Percentiles rank a stretch among this genome's conserved stretches.
Evolutionary conservation across 2,888 invertebrate genomes (phyloP).

Genomic region (Erannis defoliaria): DNA sequence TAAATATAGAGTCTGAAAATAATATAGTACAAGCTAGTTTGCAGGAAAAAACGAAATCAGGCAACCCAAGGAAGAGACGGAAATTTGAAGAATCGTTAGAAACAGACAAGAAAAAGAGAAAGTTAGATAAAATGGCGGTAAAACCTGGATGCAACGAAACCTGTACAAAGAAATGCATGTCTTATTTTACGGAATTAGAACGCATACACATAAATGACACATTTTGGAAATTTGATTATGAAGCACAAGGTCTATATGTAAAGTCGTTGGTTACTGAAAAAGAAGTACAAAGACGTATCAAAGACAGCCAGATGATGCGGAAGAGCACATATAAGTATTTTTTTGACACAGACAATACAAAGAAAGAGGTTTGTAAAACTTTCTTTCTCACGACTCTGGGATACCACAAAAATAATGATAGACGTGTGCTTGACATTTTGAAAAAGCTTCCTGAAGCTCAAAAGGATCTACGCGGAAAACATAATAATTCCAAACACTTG

Average conservation of each 20-base stretch:
- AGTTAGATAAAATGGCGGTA: constrained; percentile 20
- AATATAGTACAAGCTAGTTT: constrained; percentile 2
- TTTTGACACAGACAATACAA: constrained; percentile 18
- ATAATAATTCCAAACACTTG: constrained; percentile 1
- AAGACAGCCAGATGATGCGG: constrained; percentile 17
- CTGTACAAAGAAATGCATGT: constrained; percentile 24
- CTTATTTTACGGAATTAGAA: constrained; percentile 29
- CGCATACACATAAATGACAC: constrained; percentile 23
- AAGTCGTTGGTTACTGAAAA: constrained; percentile 22
- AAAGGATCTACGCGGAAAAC: neutral
- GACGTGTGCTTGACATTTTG: constrained; percentile 21
- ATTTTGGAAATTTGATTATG: constrained; percentile 13
- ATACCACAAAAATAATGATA: constrained; percentile 28
- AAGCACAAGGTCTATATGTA: constrained; percentile 24
- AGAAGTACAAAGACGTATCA: constrained; percentile 19
- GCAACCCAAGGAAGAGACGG: constrained; percentile 13
- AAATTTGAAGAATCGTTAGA: constrained; percentile 12
- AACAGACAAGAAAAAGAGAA: constrained; percentile 18
- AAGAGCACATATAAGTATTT: constrained; percentile 21
- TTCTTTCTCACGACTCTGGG: constrained; percentile 36
- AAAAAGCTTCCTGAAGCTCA: constrained; percentile 16
- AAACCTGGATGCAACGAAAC: constrained; percentile 24
- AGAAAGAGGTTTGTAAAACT: constrained; percentile 32
- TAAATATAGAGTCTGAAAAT: constrained; percentile 11
- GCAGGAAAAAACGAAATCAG: constrained; percentile 8